Conservation (phyloP, 2,797 vertebrate genomes). For the Australoheros facetus region DNA sequence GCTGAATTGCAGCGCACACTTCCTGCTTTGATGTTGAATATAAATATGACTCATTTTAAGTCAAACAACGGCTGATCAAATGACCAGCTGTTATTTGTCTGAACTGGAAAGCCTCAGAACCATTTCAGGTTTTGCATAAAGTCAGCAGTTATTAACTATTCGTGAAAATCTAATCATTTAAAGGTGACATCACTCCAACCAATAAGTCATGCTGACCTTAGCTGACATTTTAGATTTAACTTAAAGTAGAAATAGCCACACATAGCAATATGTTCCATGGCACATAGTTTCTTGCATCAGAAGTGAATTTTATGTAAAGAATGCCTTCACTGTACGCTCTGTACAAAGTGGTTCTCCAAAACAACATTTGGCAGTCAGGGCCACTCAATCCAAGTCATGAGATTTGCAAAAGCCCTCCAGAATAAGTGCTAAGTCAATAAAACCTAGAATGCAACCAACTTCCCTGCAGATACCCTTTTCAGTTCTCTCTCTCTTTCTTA, state of each 20-base stretch:
- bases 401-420: slow-evolving; percentile 43
- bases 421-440: slow-evolving; percentile 47
- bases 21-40: background rate
- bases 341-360: slow-evolving; percentile 37
- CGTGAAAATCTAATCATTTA: background rate
- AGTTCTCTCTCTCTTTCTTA: background rate
- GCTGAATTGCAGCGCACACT: background rate
- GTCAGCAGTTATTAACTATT: background rate
- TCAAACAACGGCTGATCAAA: background rate
- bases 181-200: background rate
- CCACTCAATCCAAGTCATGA: slow-evolving; percentile 60
- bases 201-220: background rate
- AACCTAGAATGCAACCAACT: slow-evolving; percentile 20
- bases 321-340: slow-evolving; percentile 26
- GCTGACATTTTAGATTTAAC: background rate
- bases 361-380: slow-evolving; percentile 53
- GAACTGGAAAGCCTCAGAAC: rapidly evolving
- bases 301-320: slow-evolving; percentile 23
- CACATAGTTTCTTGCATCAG: slow-evolving; percentile 10
- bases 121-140: rapidly evolving
- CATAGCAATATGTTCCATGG: background rate
- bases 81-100: background rate
- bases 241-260: background rate
- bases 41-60: background rate
- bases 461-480: background rate